phyloP scores from a whole-genome alignment of 2,113 vertebrate species.

The western clawed frog (Xenopus tropicalis) region DNA sequence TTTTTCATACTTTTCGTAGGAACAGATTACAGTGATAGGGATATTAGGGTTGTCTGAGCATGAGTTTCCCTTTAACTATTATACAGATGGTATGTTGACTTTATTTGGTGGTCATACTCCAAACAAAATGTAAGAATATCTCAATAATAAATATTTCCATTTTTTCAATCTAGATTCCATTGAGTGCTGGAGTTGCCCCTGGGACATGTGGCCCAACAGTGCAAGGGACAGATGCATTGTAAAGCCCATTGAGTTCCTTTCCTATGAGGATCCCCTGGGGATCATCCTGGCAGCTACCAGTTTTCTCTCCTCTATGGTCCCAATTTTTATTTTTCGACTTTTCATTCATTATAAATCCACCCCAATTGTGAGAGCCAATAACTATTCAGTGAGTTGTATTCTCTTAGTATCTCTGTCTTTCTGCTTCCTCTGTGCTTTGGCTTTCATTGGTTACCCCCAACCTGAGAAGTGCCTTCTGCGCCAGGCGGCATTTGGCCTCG shows the following conservation, averaged over 20 bases:
- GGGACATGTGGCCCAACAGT: conserved; percentile 33
- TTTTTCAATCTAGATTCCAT: conserved; percentile 35
- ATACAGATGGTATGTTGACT: too few relatives aligned
- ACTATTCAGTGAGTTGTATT: conserved; percentile 25
- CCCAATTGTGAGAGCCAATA: conserved; percentile 37
- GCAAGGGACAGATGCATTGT: conserved; percentile 20
- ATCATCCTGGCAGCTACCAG: background rate
- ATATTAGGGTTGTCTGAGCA: too few relatives aligned
- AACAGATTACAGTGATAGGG: too few relatives aligned
- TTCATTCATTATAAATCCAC: conserved; percentile 20
- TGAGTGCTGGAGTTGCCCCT: conserved; percentile 22
- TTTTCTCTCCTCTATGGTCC: conserved; percentile 4
- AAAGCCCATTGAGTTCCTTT: conserved; percentile 31
- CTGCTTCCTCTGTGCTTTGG: conserved; percentile 33
- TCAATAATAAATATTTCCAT: too few relatives aligned
- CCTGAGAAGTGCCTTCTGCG: conserved; percentile 12
- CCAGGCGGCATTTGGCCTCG: conserved; percentile 16
- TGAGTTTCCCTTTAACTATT: too few relatives aligned
- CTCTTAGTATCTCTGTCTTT: conserved; percentile 33
- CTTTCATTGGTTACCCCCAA: conserved; percentile 27
- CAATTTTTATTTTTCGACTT: background rate
- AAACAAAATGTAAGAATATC: too few relatives aligned
- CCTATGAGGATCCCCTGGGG: conserved; percentile 16
- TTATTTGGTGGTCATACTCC: too few relatives aligned
- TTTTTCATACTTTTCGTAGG: too few relatives aligned